Conservation (phyloP, 2,888 invertebrate genomes). For the Alsophila aescularia region DNA sequence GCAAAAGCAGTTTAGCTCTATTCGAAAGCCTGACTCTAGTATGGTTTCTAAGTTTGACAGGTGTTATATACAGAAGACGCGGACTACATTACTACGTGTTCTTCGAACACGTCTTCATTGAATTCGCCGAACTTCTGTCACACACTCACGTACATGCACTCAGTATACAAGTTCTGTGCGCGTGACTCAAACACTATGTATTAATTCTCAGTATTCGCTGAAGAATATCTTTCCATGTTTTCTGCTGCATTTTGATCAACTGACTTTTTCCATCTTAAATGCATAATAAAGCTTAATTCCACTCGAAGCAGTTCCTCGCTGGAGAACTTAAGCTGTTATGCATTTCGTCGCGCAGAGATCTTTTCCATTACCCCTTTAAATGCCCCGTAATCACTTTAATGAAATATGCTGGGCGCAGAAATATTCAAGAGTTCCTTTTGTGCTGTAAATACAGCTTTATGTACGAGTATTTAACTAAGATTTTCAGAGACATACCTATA, state of each 20-base stretch:
- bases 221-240: neutral
- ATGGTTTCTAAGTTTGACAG: too few species aligned
- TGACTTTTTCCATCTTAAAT: neutral
- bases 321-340: neutral
- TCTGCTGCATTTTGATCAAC: neutral
- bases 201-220: too few species aligned
- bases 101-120: too few species aligned
- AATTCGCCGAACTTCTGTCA: too few species aligned
- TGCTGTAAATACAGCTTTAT: too few species aligned
- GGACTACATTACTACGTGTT: too few species aligned
- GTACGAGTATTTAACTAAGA: too few species aligned
- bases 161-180: too few species aligned
- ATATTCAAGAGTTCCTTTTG: neutral
- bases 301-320: neutral
- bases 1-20: neutral
- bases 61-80: too few species aligned
- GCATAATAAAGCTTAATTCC: neutral
- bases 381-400: neutral
- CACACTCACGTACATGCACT: too few species aligned
- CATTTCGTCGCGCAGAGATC: neutral
- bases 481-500: too few species aligned
- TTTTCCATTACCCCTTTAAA: slow-evolving; percentile 1
- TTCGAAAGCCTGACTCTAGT: neutral
- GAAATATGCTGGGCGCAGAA: neutral
- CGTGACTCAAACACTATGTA: too few species aligned